Evolutionary conservation across 2,888 invertebrate species (phyloP).

Genomic region (Amphimallon solstitiale): DNA sequence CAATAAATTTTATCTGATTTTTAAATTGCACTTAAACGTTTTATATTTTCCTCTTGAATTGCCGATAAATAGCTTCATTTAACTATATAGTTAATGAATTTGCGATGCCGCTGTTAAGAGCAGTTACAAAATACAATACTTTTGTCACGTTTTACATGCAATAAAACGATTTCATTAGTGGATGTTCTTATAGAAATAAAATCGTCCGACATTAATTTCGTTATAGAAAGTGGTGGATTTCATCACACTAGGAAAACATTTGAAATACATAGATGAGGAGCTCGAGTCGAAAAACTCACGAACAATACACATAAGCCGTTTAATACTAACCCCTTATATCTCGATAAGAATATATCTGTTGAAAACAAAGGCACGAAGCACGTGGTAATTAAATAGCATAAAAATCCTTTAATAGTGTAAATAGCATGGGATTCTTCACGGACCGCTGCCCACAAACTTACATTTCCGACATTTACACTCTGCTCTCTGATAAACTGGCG

Average conservation of each 20-base stretch:
- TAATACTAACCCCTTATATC: constrained; percentile 13
- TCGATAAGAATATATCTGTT: constrained; percentile 13
- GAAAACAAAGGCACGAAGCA: constrained; percentile 52
- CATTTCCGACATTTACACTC: constrained; percentile 56
- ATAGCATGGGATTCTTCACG: constrained; percentile 60
- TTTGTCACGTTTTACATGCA: constrained; percentile 28
- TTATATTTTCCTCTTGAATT: constrained; percentile 11
- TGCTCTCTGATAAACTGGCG: constrained; percentile 53
- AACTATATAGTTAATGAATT: constrained; percentile 9
- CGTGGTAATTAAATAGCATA: constrained; percentile 56
- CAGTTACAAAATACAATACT: constrained; percentile 25
- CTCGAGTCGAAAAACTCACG: constrained; percentile 7
- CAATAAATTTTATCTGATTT: not conserved
- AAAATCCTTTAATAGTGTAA: constrained; percentile 60
- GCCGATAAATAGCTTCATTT: constrained; percentile 16
- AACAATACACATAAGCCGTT: constrained; percentile 10
- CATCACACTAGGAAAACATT: constrained; percentile 29
- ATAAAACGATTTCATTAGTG: constrained; percentile 11
- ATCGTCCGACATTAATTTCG: constrained; percentile 26
- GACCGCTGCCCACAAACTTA: constrained; percentile 56
- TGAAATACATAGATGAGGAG: constrained; percentile 12
- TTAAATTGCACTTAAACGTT: constrained; percentile 15
- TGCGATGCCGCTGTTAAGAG: constrained; percentile 8
- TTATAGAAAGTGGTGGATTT: constrained; percentile 26
- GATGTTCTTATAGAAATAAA: constrained; percentile 11